Evolutionary conservation across 2,797 vertebrate genomes (phyloP).

Genomic region (Salmo trutta): DNA sequence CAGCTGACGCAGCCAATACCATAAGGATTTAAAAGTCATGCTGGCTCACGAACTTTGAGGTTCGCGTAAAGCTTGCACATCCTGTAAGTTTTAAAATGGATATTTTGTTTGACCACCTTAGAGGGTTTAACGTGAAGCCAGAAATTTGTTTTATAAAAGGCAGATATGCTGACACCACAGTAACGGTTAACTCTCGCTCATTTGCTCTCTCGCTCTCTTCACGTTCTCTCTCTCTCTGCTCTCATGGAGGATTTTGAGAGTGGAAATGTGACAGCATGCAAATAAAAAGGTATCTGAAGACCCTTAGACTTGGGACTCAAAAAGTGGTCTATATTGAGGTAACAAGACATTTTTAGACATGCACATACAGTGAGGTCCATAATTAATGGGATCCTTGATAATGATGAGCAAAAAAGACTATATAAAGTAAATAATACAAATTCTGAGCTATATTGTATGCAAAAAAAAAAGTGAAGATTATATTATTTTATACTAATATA

Average conservation of each 20-base stretch:
- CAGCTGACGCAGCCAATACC: background rate
- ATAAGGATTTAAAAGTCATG: constrained; percentile 18
- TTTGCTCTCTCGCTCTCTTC: background rate
- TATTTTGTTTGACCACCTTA: constrained; percentile 55
- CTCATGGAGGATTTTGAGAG: background rate
- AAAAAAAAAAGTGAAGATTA: too few relatives aligned
- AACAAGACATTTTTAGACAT: background rate
- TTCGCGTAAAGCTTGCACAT: background rate
- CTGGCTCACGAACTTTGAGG: background rate
- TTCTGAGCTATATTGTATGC: too few relatives aligned
- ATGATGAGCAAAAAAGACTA: too few relatives aligned
- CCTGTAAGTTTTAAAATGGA: constrained; percentile 32
- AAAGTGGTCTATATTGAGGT: background rate
- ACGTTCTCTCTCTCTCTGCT: constrained; percentile 20
- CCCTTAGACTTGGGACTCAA: too few relatives aligned
- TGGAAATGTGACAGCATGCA: too few relatives aligned
- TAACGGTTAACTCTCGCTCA: constrained; percentile 11
- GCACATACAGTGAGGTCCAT: background rate
- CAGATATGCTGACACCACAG: constrained; percentile 50
- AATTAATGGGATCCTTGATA: too few relatives aligned
- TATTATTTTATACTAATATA: too few relatives aligned
- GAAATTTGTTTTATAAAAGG: constrained; percentile 23
- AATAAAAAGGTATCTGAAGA: too few relatives aligned
- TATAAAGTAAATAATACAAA: too few relatives aligned
- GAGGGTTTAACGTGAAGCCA: constrained; percentile 46